Evolutionary conservation across 1,140 invertebrate genomes (phyloP), one percentile per base, ranked within the genome.

Genomic region (Apis dorsata): DNA sequence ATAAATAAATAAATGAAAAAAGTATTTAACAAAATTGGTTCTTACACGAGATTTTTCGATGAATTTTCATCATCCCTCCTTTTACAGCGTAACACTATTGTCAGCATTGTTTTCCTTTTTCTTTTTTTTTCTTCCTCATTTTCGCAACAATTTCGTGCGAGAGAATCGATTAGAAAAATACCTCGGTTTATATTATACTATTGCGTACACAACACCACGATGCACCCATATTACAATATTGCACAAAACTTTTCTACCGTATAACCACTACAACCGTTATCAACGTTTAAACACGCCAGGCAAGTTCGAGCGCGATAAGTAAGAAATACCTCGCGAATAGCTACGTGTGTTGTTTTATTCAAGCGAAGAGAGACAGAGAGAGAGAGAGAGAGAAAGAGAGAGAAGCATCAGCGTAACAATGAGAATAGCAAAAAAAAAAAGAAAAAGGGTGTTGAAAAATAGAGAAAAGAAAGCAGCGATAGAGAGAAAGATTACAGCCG

Each of bases 231-330:
- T 65, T 53, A 55, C 68, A 79, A 66, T 53, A 12, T 51, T 80
- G 80, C 51, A 10, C 15, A 34, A 73, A 44, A 71, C 72, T 78
- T 65, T 24, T 83, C 19, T 57, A 69, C 66, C 60, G 28, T 21
- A n/a, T 78, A 85, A 66, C 78, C 73, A 62, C 55, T 77, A 82
- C 63, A 57, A 73, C 57, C 55, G 65, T 24, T 53, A 1, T n/a
- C 11, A 80, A 72, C 21, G 51, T 78, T 78, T 53, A 11, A 44
- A 21, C 62, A 65, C 15, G 55, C 34, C 51, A 76, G n/a, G 7
- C n/a, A 69, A 85, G 72, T 17, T 80, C 65, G 71, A 55, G 71
- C 28, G 44, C 44, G 44, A 62, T 63, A 79, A 72, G 60, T 19
- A 78, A 44, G 34, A 44, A 44, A 44, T 51, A 69, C 12, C n/a